Conservation (phyloP, 2,797 vertebrate species). For the Helicolenus hilgendorfi region DNA sequence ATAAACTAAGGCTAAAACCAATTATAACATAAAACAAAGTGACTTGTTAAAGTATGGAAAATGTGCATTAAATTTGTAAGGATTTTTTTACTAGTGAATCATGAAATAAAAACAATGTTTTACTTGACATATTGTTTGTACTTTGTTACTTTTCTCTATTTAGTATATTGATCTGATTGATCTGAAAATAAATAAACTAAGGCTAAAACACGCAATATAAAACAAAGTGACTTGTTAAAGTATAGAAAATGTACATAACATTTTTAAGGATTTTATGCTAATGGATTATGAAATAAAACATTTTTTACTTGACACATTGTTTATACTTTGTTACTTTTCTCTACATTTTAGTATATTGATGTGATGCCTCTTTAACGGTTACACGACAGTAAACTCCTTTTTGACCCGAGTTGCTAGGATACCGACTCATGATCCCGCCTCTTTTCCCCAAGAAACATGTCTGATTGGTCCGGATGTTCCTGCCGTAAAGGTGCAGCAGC, state of each 20-base stretch:
- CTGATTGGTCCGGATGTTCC: constrained; percentile 36
- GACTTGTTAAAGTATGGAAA: not conserved
- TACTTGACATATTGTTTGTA: not conserved
- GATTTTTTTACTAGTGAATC: not conserved
- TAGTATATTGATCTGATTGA: no score
- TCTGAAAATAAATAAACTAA: not conserved
- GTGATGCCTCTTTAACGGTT: not conserved
- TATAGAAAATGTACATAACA: not conserved
- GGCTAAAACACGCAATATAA: not conserved
- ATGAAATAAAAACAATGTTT: not conserved
- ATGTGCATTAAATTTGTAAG: not conserved
- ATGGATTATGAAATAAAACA: not conserved
- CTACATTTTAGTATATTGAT: not conserved
- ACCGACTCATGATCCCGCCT: constrained; percentile 42
- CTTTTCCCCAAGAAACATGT: not conserved
- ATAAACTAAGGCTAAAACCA: not conserved
- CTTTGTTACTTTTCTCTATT: not conserved
- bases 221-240: not conserved
- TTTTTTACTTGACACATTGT: not conserved
- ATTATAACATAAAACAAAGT: not conserved
- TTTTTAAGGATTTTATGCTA: no score
- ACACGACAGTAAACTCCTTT: constrained; percentile 69
- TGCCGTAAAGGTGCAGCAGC: constrained; percentile 44
- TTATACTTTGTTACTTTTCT: not conserved
- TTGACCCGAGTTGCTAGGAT: constrained; percentile 54